Base-by-base conservation (phyloP, 2,888 invertebrate genomes). In the Acanthococcus lagerstroemiae region DNA sequence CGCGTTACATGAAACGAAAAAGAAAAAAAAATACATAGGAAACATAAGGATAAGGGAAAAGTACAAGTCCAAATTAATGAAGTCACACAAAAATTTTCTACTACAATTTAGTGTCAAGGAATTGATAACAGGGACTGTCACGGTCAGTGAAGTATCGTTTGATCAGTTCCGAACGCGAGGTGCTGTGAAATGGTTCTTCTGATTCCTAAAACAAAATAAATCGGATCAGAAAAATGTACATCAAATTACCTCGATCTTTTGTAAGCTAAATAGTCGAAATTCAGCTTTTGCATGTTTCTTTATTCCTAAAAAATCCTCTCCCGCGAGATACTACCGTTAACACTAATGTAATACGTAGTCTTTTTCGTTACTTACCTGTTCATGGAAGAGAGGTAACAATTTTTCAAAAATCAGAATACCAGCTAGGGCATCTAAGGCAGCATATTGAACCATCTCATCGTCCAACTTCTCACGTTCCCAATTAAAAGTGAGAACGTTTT, bases 371-470 rank as follows among this genome's bases (percentile, higher is more conserved):
- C 25, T 21, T 9, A 63, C 63, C 44, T 63, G 52, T 63, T 63
- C 63, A 17, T 63, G 63, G 25, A 52, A 63, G 7, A 63, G 24
- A 19, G 63, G 63, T 63, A 63, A 63, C 37, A 63, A n/a, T 30
- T 54, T 63, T 17, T 63, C 63, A 19, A 63, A 63, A 27, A 63
- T 63, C 44, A 27, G 27, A 30, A 52, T 54, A 6, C 52, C 63
- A 6, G 44, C 63, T 17, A 63, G 24, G 9, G 63, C 63, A 19
- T 63, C 63, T 24, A 63, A 54, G 3, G 63, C 63, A 24, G 63
- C 63, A 24, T 63, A 63, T 17, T 22, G 37, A 9, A 52, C 63
- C 17, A 27, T 54, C 17, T 52, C 52, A 7, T 54, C 63, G n/a
- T 54, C 44, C 54, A 63, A 63, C 15, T 37, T 30, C 12, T 44